Evolutionary conservation across 1,140 invertebrate species (phyloP), one percentile per base, ranked within the genome.

Genomic region (Orius insidiosus): DNA sequence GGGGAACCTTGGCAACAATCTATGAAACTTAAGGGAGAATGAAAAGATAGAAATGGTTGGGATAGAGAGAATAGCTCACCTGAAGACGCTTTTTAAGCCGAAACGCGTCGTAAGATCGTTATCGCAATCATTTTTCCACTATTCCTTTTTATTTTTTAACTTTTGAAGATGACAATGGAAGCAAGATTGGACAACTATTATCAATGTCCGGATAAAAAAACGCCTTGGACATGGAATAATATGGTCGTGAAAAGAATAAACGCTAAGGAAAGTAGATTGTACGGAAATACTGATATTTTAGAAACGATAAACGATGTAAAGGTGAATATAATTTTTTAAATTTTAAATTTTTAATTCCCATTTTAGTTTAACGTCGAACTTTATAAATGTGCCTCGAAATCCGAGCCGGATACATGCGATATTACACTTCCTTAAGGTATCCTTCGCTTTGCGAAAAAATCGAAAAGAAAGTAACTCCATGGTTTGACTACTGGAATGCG

Each of bases 311-410:
- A 24, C 15, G 40, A 42, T 30, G 30, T 42, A 24, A 42, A 42
- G 40, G 40, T 42, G n/a, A 10, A 6, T 42, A 14, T 11, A 36
- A 9, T n/a, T 36, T 36, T 10, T n/a, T 36, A n/a, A 3, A 4
- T 36, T 11, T n/a, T 14, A 10, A 14, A 11, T 36, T 4, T 36
- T 36, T n/a, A n/a, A n/a, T 42, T 24, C 3, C 5, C n/a, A n/a
- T 42, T 42, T 30, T 10, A 42, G 40, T 18, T 18, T 24, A 19
- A 7, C 10, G n/a, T 42, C 18, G 40, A 42, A 9, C 19, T 42
- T 18, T 42, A 9, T 30, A 42, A 42, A 11, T 42, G 40, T 9
- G 40, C 40, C 18, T 42, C 40, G 4, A 42, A 42, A 30, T 42
- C 40, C 1, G 40, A 42, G 19, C 40, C 40, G 2, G 40, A 42